phyloP scores from a whole-genome alignment of 2,797 vertebrate genomes.

The Nasua narica region DNA sequence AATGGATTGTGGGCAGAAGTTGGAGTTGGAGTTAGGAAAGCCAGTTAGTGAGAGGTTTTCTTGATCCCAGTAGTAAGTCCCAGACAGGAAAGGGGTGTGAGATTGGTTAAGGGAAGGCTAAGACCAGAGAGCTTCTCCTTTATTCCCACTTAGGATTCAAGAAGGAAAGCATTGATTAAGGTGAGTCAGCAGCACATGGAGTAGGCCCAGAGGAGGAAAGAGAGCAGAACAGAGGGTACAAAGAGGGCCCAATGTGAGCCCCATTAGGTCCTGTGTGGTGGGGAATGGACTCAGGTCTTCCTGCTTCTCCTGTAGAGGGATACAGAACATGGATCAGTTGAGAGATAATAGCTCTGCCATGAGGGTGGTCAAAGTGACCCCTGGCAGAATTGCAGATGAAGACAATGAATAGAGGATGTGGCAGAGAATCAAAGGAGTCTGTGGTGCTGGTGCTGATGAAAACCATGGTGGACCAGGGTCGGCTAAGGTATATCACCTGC shows the following conservation, averaged over 20 bases:
- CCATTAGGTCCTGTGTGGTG: not conserved
- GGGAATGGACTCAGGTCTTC: not conserved
- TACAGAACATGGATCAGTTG: not conserved
- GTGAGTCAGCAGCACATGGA: not conserved
- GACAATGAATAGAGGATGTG: not conserved
- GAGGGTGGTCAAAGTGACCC: not conserved
- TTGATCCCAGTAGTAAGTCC: not conserved
- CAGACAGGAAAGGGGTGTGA: not conserved
- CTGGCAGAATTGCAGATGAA: not conserved
- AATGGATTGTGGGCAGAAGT: not conserved
- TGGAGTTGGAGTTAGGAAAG: not conserved
- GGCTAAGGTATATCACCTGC: not conserved
- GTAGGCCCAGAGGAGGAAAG: not conserved
- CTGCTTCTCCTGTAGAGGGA: not conserved
- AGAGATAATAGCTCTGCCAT: not conserved
- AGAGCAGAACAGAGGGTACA: not conserved
- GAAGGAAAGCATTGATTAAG: not conserved
- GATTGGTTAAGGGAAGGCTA: not conserved
- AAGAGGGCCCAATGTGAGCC: not conserved
- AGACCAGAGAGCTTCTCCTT: not conserved
- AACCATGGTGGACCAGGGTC: not conserved
- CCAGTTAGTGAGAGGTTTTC: not conserved
- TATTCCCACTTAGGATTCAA: not conserved
- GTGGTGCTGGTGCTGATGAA: not conserved
- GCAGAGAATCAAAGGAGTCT: not conserved